Evolutionary conservation across 2,113 vertebrate species (phyloP).

Genomic region (Callipepla californica): DNA sequence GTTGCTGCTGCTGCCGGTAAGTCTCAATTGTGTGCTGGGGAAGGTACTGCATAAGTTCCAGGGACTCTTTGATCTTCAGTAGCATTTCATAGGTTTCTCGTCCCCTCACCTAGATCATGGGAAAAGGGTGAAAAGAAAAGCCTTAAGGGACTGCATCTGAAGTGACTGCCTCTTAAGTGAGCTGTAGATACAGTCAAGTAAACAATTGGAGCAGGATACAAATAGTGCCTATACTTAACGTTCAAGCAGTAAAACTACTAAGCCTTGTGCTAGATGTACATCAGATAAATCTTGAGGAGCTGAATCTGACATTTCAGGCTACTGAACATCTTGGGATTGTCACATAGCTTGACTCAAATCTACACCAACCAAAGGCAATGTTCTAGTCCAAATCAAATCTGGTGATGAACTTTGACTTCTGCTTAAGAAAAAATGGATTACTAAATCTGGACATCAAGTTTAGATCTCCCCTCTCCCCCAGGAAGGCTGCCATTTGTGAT

Average conservation of each 20-base stretch:
- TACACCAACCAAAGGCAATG: not conserved
- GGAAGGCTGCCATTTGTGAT: rapidly evolving
- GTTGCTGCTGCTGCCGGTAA: constrained; percentile 97
- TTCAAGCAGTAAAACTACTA: not conserved
- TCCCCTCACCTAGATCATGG: constrained; percentile 87
- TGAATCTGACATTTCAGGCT: not conserved
- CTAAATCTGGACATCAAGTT: not conserved
- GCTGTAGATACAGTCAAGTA: not conserved
- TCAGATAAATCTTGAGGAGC: not conserved
- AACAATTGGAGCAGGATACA: not conserved
- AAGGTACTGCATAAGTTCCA: constrained; percentile 98
- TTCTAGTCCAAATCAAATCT: not conserved
- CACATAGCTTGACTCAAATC: not conserved
- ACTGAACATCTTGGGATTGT: not conserved
- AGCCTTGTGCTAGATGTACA: not conserved
- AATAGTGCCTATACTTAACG: not conserved
- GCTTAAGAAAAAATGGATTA: not conserved
- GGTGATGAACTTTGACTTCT: not conserved
- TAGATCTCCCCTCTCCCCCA: not conserved
- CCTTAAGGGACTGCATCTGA: not conserved
- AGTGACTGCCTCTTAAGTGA: not conserved
- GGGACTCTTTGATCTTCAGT: constrained; percentile 97
- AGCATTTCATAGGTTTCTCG: constrained; percentile 98
- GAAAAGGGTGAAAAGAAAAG: not conserved
- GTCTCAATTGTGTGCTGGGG: constrained; percentile 98